Evolutionary conservation across 2,113 vertebrate genomes (phyloP).

Genomic region (Colinus virginianus): DNA sequence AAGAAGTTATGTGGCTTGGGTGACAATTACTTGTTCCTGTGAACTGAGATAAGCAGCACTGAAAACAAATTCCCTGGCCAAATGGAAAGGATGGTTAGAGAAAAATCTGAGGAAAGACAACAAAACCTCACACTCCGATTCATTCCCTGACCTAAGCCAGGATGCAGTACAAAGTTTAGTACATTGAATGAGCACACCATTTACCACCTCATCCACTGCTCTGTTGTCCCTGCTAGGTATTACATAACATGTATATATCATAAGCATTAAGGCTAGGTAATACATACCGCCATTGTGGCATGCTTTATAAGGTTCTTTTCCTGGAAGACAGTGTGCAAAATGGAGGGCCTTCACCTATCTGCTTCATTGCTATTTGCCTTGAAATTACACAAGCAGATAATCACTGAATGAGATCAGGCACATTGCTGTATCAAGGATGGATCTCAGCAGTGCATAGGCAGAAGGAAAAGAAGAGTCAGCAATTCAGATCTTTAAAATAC

Average conservation of each 20-base stretch:
- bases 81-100: not conserved
- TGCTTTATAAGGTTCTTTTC: not conserved
- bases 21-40: not conserved
- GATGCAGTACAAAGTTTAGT: not conserved
- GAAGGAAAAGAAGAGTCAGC: not conserved
- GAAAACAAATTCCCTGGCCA: not conserved
- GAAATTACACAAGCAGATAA: not conserved
- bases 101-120: not conserved
- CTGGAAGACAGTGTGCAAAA: fast-evolving
- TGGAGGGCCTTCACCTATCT: not conserved
- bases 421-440: not conserved
- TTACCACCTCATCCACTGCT: not conserved
- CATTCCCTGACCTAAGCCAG: not conserved
- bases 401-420: not conserved
- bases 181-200: not conserved
- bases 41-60: not conserved
- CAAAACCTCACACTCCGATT: not conserved
- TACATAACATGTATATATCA: not conserved
- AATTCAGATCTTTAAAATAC: not conserved
- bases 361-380: not conserved
- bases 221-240: not conserved
- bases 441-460: not conserved
- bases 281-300: not conserved
- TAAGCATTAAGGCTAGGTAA: not conserved
- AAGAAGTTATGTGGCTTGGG: fast-evolving